These are phyloP conservation scores for Hemiscyllium ocellatum DNA, from an alignment of 2,113 vertebrate species.

Conservation along the genomic window DNA sequence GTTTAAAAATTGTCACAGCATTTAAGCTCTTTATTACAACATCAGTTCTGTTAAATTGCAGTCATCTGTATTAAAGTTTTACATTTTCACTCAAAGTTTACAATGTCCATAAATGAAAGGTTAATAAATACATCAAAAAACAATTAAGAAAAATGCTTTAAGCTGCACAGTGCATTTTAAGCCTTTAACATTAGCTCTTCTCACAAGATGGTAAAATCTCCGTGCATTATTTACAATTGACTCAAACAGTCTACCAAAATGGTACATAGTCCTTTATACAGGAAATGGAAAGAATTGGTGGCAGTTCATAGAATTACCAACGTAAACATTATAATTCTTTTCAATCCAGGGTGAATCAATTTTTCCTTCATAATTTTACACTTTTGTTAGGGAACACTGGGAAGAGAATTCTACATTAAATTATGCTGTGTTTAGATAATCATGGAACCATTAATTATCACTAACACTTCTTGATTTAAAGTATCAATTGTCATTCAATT, in stretches of 20 bases:
- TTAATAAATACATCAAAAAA: constrained; percentile 37
- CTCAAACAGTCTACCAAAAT: not conserved
- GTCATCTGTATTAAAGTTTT: constrained; percentile 28
- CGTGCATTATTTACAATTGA: constrained; percentile 8
- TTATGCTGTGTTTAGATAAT: not conserved
- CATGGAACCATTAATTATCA: not conserved
- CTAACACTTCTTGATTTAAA: not conserved
- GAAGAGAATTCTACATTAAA: not conserved
- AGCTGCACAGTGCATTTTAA: not conserved
- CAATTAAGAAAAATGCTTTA: not conserved
- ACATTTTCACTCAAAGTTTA: constrained; percentile 27
- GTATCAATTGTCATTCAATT: not conserved
- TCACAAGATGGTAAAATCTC: not conserved
- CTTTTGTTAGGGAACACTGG: not conserved
- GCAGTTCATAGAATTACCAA: not conserved
- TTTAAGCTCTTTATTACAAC: constrained; percentile 28
- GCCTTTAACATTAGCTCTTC: not conserved
- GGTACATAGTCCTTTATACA: not conserved
- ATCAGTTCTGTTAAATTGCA: not conserved
- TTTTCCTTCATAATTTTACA: not conserved
- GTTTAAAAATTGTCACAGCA: not conserved
- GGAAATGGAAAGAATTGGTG: not conserved
- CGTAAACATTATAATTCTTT: not conserved
- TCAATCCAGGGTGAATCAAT: too few relatives aligned
- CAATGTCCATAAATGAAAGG: constrained; percentile 28